Percentiles rank a stretch among this genome's conserved stretches.
Evolutionary conservation across 2,797 vertebrate species (phyloP).

Genomic region (Halcyon leucocephala): DNA sequence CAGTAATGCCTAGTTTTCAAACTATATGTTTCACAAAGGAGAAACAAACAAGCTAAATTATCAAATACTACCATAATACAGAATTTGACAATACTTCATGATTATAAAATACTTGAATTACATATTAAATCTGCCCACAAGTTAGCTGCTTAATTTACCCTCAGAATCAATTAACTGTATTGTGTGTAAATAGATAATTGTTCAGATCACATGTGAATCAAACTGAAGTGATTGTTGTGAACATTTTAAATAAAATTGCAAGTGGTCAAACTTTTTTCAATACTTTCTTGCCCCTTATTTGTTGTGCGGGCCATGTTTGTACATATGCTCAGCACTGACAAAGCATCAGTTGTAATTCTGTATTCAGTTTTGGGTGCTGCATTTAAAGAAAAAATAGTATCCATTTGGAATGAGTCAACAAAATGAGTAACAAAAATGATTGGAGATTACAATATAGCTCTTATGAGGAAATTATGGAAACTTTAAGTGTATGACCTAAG

Average conservation of each 20-base stretch:
- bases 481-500: background rate
- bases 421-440: background rate
- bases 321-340: background rate
- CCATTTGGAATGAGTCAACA: background rate
- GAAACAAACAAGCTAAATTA: background rate
- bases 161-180: background rate
- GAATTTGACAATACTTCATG: background rate
- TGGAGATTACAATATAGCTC: background rate
- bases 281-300: background rate
- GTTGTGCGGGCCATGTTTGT: background rate
- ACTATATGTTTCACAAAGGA: background rate
- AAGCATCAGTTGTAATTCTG: background rate
- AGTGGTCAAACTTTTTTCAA: background rate
- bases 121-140: background rate
- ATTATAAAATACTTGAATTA: background rate
- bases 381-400: background rate
- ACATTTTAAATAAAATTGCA: background rate
- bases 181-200: background rate
- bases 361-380: background rate
- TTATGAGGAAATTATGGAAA: background rate
- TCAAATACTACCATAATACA: background rate
- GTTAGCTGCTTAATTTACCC: background rate
- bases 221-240: background rate
- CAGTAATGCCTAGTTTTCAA: background rate
- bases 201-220: background rate